These are phyloP conservation scores for Porites evermanni DNA, from an alignment of 92 coral and sea anemone genomes.

Conservation along the genomic window DNA sequence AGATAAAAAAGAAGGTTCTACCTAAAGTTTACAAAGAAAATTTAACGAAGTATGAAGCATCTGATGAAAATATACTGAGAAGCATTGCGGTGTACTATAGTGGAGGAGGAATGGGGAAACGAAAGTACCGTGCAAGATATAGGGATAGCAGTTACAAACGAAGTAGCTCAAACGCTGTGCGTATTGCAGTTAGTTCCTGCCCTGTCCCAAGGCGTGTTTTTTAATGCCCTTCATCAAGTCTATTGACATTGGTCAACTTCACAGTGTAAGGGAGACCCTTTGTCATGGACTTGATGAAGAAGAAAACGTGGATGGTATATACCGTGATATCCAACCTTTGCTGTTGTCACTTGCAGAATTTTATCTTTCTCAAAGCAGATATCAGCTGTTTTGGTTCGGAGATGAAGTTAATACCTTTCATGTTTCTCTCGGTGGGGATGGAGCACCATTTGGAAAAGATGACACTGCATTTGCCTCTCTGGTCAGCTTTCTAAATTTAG, in stretches of 20 bases:
- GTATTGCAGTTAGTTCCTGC: slow-evolving; percentile 45
- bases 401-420: slow-evolving; percentile 45
- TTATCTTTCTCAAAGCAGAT: slow-evolving; percentile 42
- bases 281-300: slow-evolving; percentile 52
- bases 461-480: slow-evolving; percentile 74
- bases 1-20: slow-evolving; percentile 25
- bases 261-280: slow-evolving; percentile 52
- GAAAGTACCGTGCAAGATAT: slow-evolving; percentile 50
- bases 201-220: slow-evolving; percentile 59
- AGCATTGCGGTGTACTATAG: slow-evolving; percentile 67
- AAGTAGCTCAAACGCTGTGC: slow-evolving; percentile 34
- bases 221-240: slow-evolving; percentile 56
- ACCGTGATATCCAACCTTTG: slow-evolving; percentile 43
- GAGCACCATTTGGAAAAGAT: slow-evolving; percentile 74
- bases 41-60: slow-evolving; percentile 43
- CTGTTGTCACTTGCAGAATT: slow-evolving; percentile 47
- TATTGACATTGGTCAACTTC: slow-evolving; percentile 54
- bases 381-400: slow-evolving; percentile 50
- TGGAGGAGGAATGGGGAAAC: slow-evolving; percentile 73
- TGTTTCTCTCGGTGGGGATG: slow-evolving; percentile 75
- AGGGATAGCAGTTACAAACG: slow-evolving; percentile 46
- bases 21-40: slow-evolving; percentile 28
- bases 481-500: slow-evolving; percentile 59
- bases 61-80: slow-evolving; percentile 61
- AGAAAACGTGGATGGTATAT: slow-evolving; percentile 56